Percentiles rank a stretch among this genome's conserved stretches.
Conservation (phyloP, 2,888 invertebrate genomes). For the Epinotia nisella region DNA sequence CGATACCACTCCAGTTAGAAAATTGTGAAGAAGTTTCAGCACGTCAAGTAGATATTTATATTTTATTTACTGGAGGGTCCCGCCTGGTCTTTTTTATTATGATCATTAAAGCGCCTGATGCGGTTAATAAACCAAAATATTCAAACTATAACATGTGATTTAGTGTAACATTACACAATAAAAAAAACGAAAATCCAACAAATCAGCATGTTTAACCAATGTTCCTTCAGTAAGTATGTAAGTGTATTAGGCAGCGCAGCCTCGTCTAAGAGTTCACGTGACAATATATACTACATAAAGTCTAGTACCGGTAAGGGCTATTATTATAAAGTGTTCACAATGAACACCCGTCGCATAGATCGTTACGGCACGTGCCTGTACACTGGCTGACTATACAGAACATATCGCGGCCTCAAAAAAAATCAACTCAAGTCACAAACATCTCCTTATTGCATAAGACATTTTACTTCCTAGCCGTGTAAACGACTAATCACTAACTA, state of each 20-base stretch:
- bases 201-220: no score
- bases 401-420: background rate
- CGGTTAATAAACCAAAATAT: no score
- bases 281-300: conserved; percentile 10
- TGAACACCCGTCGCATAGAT: conserved; percentile 55
- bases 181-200: no score
- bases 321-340: conserved; percentile 32
- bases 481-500: conserved; percentile 66
- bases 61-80: no score
- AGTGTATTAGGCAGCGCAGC: background rate
- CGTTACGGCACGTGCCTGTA: conserved; percentile 46
- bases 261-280: conserved; percentile 18
- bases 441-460: background rate
- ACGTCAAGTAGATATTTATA: conserved; percentile 17
- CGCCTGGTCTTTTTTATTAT: no score
- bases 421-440: conserved; percentile 2
- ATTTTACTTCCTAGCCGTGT: conserved; percentile 5
- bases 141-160: no score
- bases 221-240: no score
- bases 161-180: no score
- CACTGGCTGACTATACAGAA: conserved; percentile 62
- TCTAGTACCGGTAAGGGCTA: background rate
- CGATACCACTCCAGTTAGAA: conserved; percentile 11
- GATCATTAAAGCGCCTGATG: background rate
- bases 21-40: conserved; percentile 27